Base-by-base conservation (phyloP, 2,797 vertebrate species). In the Sebastiscus tertius region DNA sequence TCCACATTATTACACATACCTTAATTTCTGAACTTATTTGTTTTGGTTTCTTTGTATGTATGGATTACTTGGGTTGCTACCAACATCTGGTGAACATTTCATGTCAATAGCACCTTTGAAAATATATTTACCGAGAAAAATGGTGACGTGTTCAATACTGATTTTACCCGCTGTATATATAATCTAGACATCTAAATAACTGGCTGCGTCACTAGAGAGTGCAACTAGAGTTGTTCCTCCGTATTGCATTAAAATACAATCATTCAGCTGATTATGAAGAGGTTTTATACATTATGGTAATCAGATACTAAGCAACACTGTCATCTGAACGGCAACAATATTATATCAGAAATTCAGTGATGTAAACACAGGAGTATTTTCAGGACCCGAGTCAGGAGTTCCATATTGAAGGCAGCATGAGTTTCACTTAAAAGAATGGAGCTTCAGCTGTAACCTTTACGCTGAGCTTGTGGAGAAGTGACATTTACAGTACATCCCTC, bases 401-500 rank as follows among this genome's bases (percentile, higher is more conserved):
- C 24, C 34, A 36, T 58, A 58, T 18, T 11, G 27, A 74, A 62
- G 69, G 33, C 36, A 65, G 42, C 13, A 8, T 11, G 22, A 55
- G 59, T 27, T 52, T 20, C 58, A 22, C 26, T 52, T 39, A 49
- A 59, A 60, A 6, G 56, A 55, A 22, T 0, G 3, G 18, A 55
- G 60, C 26, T 27, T 64, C 42, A 33, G 22, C 36, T 60, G 8
- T 80, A 72, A 79, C 81, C 81, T 84, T 84, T 82, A 76, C 62
- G 67, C 24, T 67, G 62, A 66, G 33, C 52, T 72, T 63, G n/a
- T 68, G n/a, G 42, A 77, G 73, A 59, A 67, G n/a, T 79, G 83
- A 78, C 77, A 86, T 86, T 88, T 79, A 86, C 78, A 74, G 64
- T 77, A 42, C 65, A 82, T 80, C 31, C 34, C 62, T 79, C 62